Conservation (phyloP, 2,797 vertebrate genomes). For the Sebastes steindachneri region DNA sequence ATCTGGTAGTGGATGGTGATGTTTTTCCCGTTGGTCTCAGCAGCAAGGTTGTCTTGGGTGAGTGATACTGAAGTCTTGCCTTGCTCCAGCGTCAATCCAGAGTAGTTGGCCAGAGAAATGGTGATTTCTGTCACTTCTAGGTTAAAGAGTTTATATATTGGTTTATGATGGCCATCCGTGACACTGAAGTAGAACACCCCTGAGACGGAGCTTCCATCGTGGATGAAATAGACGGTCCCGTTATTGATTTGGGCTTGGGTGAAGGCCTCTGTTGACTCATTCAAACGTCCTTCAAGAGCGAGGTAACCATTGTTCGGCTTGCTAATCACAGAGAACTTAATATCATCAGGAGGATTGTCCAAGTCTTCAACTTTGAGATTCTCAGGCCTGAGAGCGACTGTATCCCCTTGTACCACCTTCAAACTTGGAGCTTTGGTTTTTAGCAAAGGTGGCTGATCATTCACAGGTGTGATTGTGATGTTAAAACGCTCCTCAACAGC, state of each 20-base stretch:
- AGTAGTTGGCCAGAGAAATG: slow-evolving; percentile 86
- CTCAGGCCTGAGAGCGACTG: slow-evolving; percentile 78
- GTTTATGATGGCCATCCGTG: slow-evolving; percentile 90
- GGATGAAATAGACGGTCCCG: slow-evolving; percentile 86
- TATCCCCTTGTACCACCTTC: slow-evolving; percentile 87
- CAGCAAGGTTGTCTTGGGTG: slow-evolving; percentile 85
- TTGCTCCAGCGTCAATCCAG: slow-evolving; percentile 83
- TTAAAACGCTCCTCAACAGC: slow-evolving; percentile 89
- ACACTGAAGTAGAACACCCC: slow-evolving; percentile 94
- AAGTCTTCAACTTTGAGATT: slow-evolving; percentile 88
- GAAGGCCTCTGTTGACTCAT: slow-evolving; percentile 82
- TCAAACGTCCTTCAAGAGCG: slow-evolving; percentile 78
- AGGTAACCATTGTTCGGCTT: slow-evolving; percentile 91
- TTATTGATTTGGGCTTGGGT: slow-evolving; percentile 90
- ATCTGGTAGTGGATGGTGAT: slow-evolving; percentile 83
- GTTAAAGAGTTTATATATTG: slow-evolving; percentile 92
- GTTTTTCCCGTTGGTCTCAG: slow-evolving; percentile 87
- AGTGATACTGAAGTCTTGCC: slow-evolving; percentile 82
- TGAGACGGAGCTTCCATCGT: slow-evolving; percentile 88
- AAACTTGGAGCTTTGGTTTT: slow-evolving; percentile 89
- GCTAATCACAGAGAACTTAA: slow-evolving; percentile 87
- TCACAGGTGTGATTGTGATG: slow-evolving; percentile 87
- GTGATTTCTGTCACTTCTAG: slow-evolving; percentile 86
- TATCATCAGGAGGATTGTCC: slow-evolving; percentile 87
- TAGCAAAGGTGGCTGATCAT: slow-evolving; percentile 89